phyloP scores from a whole-genome alignment of 1,140 invertebrate species.

The Uloborus diversus region DNA sequence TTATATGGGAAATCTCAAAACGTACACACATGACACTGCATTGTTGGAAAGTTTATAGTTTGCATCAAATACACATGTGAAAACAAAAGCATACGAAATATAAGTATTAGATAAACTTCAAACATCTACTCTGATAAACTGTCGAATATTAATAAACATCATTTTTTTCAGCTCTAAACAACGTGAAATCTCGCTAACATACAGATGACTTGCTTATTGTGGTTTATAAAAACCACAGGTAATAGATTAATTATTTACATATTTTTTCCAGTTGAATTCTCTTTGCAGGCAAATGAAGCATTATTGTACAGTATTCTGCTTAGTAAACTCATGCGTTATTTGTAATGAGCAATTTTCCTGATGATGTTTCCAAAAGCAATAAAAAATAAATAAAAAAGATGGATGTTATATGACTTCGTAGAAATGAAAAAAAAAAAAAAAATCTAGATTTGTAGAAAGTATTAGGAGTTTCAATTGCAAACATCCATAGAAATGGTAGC shows the following conservation, averaged over 20 bases:
- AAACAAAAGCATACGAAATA: slow-evolving; percentile 32
- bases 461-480: too few relatives aligned
- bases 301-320: too few relatives aligned
- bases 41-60: slow-evolving; percentile 23
- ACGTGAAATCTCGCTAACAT: slow-evolving; percentile 45
- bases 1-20: slow-evolving; percentile 49
- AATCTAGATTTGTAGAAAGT: too few relatives aligned
- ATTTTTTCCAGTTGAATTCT: too few relatives aligned
- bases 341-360: too few relatives aligned
- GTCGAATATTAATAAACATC: slow-evolving; percentile 32
- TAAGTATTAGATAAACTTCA: slow-evolving; percentile 42
- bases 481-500: too few relatives aligned
- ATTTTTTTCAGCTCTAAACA: slow-evolving; percentile 33
- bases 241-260: slow-evolving; percentile 32
- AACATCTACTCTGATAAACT: slow-evolving; percentile 38
- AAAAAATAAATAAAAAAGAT: too few relatives aligned
- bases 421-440: too few relatives aligned
- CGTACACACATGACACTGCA: slow-evolving; percentile 29
- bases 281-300: too few relatives aligned
- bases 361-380: too few relatives aligned
- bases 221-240: slow-evolving; percentile 1
- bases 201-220: slow-evolving; percentile 29
- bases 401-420: too few relatives aligned
- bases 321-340: too few relatives aligned
- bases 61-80: slow-evolving; percentile 31